Evolutionary conservation across 2,888 invertebrate species (phyloP), one percentile per base, ranked within the genome.

Genomic region (Gibbula magus): DNA sequence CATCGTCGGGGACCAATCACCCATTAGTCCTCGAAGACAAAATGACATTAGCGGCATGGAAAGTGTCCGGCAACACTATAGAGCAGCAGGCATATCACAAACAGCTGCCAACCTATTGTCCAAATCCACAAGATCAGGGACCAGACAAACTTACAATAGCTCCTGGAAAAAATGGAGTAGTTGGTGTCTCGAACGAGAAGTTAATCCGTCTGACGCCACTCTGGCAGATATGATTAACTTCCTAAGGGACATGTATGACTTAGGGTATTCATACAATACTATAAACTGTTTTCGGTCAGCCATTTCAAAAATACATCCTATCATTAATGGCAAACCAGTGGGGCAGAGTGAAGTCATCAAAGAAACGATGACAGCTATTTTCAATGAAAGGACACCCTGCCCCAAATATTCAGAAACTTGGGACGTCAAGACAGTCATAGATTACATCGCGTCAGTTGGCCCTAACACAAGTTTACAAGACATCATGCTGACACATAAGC

Each of bases 121-220:
- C 13, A 54, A 73, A 35, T 22, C 67, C 10, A 29, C 54, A 39
- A 4, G 35, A 29, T 13, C n/a, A 10, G 77, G 77, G 16, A 80
- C 80, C 22, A 22, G 76, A 45, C 22, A 52, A 61, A 77, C 80
- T 80, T 80, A 80, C 77, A 70, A 80, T 25, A 67, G 67, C 45
- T 45, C 67, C 77, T 80, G 80, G 54, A 70, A 77, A 29, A 80
- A 70, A 67, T 77, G 73, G 73, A 52, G 35, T 80, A 53, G 80
- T 77, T 80, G 77, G 80, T 80, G 77, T 80, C 3, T 29, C 16
- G 35, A 29, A 51, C 51, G 56, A 22, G 39, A 80, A 77, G 74
- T 77, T 80, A 29, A 77, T 80, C 80, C 77, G 10, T 16, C 77
- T 77, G 73, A 77, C 51, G 73, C 77, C 80, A 77, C 77, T 77